Evolutionary conservation across 92 coral and sea anemone species (phyloP).

Genomic region (Epizoanthus illoricatus): DNA sequence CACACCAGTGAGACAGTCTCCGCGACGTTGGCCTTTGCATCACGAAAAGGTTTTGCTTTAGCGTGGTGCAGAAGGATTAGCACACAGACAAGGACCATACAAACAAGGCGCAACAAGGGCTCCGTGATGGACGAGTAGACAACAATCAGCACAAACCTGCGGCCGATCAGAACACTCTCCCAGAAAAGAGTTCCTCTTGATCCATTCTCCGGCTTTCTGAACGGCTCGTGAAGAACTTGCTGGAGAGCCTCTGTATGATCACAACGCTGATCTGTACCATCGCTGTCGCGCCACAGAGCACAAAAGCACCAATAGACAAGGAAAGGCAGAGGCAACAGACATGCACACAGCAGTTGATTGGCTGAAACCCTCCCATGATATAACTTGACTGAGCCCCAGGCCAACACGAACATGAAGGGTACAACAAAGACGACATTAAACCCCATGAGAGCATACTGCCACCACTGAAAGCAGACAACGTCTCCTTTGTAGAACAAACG

Average conservation of each 20-base stretch:
- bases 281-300: not conserved
- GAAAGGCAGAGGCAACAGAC: constrained; percentile 72
- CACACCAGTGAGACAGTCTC: constrained; percentile 58
- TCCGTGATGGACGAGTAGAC: constrained; percentile 53
- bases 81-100: constrained; percentile 52
- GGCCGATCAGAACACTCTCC: constrained; percentile 73
- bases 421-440: constrained; percentile 55
- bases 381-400: constrained; percentile 78
- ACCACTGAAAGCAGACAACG: constrained; percentile 71
- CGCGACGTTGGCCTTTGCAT: constrained; percentile 48
- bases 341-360: constrained; percentile 58
- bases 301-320: constrained; percentile 45
- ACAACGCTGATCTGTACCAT: not conserved
- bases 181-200: constrained; percentile 59
- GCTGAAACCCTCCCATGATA: constrained; percentile 52
- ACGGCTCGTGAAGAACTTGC: constrained; percentile 56
- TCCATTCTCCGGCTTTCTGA: constrained; percentile 38
- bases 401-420: constrained; percentile 67
- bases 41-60: constrained; percentile 57
- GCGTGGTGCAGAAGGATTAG: constrained; percentile 62
- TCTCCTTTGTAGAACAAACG: constrained; percentile 69
- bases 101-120: constrained; percentile 48
- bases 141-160: constrained; percentile 57
- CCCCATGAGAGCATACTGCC: constrained; percentile 67
- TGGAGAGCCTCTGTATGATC: constrained; percentile 36